These are phyloP conservation scores for Scaptomyza parva DNA, from an alignment of 2,888 invertebrate genomes.

Conservation along the genomic window DNA sequence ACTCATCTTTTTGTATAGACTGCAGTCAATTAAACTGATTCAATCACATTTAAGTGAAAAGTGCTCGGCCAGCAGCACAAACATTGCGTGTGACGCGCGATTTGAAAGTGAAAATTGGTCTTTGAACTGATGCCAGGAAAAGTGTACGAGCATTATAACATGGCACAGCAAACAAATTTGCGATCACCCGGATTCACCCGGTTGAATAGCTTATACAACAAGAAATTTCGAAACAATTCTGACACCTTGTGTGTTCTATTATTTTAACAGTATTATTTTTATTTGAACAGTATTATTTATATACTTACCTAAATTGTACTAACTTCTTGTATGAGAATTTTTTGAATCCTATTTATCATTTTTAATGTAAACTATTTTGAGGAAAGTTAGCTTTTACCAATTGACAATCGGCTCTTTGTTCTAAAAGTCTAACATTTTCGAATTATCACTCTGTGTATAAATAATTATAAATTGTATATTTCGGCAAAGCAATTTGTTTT, in stretches of 20 bases:
- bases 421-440: background rate
- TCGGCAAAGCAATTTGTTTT: background rate
- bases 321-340: too few species aligned
- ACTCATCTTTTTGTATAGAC: conserved; percentile 13
- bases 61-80: conserved; percentile 2
- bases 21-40: conserved; percentile 68
- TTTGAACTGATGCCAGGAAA: conserved; percentile 42
- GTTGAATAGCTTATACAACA: background rate
- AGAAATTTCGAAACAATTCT: background rate
- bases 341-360: too few species aligned
- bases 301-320: too few species aligned
- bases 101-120: conserved; percentile 53
- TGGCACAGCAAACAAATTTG: background rate
- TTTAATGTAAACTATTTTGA: too few species aligned
- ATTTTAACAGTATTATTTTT: too few species aligned
- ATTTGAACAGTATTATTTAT: too few species aligned
- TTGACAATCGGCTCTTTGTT: too few species aligned
- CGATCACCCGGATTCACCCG: background rate
- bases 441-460: background rate
- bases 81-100: conserved; percentile 50
- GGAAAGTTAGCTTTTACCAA: too few species aligned
- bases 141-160: background rate
- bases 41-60: conserved; percentile 65
- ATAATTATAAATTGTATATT: background rate
- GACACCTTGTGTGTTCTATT: background rate